A percentile compares a stretch with the other conserved stretches of the same genome.
These are phyloP conservation scores for Leptatherina wallacei DNA, from an alignment of 2,797 vertebrate genomes.

Conservation along the genomic window DNA sequence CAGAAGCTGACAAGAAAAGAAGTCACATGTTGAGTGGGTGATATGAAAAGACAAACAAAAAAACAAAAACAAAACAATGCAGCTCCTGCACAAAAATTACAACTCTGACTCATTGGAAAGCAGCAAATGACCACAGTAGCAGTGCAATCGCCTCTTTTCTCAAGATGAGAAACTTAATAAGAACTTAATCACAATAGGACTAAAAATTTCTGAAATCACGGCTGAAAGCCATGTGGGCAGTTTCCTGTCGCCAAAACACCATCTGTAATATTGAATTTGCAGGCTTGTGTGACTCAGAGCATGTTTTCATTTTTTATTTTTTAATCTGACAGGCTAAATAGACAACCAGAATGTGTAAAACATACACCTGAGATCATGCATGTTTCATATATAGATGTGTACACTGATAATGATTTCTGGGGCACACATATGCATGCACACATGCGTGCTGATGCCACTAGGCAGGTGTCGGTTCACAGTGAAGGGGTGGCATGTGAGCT, in stretches of 20 bases:
- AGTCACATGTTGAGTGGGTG: constrained; percentile 48
- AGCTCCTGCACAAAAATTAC: constrained; percentile 38
- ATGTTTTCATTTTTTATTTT: constrained; percentile 21
- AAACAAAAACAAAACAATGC: constrained; percentile 16
- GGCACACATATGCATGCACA: constrained; percentile 28
- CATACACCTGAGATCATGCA: constrained; percentile 72
- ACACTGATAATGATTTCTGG: constrained; percentile 28
- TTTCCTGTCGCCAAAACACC: constrained; percentile 52
- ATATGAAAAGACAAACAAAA: constrained; percentile 10
- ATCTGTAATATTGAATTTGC: constrained; percentile 50
- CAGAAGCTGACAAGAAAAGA: constrained; percentile 43
- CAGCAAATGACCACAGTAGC: constrained; percentile 58
- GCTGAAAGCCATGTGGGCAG: constrained; percentile 54
- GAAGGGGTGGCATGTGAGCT: constrained; percentile 54
- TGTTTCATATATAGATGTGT: constrained; percentile 32
- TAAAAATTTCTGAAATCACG: constrained; percentile 41
- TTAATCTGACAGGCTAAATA: constrained; percentile 29
- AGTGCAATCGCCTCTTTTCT: constrained; percentile 41
- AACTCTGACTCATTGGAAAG: constrained; percentile 57
- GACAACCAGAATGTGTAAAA: constrained; percentile 40
- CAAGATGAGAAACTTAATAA: constrained; percentile 34
- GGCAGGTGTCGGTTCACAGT: constrained; percentile 75
- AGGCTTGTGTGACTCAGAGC: constrained; percentile 48
- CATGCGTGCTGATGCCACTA: constrained; percentile 59
- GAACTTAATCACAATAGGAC: constrained; percentile 30